Conservation (phyloP, 2,888 invertebrate species). For the Mermis nigrescens region DNA sequence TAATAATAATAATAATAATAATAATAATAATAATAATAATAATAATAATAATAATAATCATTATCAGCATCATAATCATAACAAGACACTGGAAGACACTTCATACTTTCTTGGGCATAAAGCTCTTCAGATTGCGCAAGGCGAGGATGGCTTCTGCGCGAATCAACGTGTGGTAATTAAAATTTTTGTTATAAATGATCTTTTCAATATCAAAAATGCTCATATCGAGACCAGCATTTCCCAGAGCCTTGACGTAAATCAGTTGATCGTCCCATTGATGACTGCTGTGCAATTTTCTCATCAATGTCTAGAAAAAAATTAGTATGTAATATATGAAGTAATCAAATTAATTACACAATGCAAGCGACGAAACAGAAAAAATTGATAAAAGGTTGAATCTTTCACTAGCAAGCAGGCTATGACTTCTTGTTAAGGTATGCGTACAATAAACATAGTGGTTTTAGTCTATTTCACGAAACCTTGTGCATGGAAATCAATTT, state of each 20-base stretch:
- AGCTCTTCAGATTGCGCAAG: constrained; percentile 19
- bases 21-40: no score
- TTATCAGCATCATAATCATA: no score
- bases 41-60: no score
- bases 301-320: constrained; percentile 6
- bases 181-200: constrained; percentile 21
- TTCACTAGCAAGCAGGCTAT: no score
- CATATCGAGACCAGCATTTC: constrained; percentile 26
- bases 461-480: no score
- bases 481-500: no score
- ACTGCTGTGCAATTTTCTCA: constrained; percentile 8
- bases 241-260: constrained; percentile 24
- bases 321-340: not conserved
- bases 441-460: no score
- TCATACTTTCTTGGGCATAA: constrained; percentile 16
- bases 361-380: no score
- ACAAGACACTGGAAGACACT: no score
- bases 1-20: no score
- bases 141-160: constrained; percentile 24
- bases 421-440: no score
- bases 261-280: constrained; percentile 17
- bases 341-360: not conserved
- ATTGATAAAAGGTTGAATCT: no score
- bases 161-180: constrained; percentile 9
- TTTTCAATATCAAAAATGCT: constrained; percentile 23